Conservation (phyloP, 2,113 vertebrate genomes). For the Clarias gariepinus region DNA sequence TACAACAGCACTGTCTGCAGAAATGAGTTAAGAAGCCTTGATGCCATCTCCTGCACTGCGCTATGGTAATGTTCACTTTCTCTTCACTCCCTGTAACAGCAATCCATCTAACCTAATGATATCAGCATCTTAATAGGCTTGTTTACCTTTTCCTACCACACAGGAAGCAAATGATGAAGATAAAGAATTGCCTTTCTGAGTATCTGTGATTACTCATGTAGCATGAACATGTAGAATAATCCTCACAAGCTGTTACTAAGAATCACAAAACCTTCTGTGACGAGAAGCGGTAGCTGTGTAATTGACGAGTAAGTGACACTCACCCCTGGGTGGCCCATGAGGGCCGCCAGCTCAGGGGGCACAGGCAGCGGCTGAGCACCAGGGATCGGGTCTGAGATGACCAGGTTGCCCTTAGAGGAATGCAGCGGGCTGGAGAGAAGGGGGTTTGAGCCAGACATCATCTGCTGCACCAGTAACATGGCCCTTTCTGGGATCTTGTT, state of each 20-base stretch:
- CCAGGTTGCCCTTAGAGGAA: slow-evolving; percentile 92
- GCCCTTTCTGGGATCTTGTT: slow-evolving; percentile 95
- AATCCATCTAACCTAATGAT: slow-evolving; percentile 8
- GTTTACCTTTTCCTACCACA: background rate
- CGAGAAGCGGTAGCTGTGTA: background rate
- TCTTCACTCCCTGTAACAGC: slow-evolving; percentile 7
- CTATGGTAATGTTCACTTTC: slow-evolving; percentile 25
- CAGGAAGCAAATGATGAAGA: slow-evolving; percentile 12
- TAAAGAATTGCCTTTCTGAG: slow-evolving; percentile 4
- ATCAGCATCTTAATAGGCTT: slow-evolving; percentile 6
- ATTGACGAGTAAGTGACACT: slow-evolving; percentile 26
- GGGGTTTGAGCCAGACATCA: slow-evolving; percentile 78
- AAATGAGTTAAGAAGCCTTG: slow-evolving; percentile 25
- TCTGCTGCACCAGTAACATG: slow-evolving; percentile 89
- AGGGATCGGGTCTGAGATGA: slow-evolving; percentile 97
- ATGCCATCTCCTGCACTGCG: slow-evolving; percentile 28
- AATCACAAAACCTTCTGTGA: background rate
- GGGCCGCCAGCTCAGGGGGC: slow-evolving; percentile 95
- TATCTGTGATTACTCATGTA: background rate
- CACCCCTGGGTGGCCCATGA: slow-evolving; percentile 79
- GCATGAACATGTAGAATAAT: background rate
- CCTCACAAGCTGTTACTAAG: background rate
- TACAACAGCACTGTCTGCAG: slow-evolving; percentile 19
- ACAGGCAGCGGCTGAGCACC: slow-evolving; percentile 96
- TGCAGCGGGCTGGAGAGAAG: slow-evolving; percentile 82